Conservation (phyloP, 2,113 vertebrate genomes). For the Malurus alboscapulatus region DNA sequence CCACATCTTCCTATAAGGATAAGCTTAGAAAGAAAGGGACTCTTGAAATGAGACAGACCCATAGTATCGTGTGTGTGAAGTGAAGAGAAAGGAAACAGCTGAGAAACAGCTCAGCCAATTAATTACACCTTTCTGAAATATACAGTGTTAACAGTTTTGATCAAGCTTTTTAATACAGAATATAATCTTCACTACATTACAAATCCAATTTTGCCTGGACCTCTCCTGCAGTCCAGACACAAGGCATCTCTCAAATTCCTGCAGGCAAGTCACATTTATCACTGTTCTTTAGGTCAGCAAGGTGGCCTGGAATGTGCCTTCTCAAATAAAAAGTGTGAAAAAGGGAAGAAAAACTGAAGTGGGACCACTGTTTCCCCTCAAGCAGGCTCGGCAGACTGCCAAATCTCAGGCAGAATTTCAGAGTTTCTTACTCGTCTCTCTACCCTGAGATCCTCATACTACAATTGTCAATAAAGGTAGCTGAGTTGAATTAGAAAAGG, state of each 20-base stretch:
- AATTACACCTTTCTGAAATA: not conserved
- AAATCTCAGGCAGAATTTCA: not conserved
- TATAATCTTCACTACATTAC: not conserved
- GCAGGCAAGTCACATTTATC: not conserved
- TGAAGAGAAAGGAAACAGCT: not conserved
- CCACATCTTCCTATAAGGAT: not conserved
- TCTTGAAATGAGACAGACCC: not conserved
- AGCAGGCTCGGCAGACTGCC: not conserved
- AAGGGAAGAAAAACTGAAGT: not conserved
- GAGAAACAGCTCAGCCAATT: not conserved
- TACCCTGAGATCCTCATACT: not conserved
- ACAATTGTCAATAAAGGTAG: not conserved
- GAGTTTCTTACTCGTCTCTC: not conserved
- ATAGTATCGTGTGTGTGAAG: not conserved
- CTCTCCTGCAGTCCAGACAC: not conserved
- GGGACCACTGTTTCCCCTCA: not conserved
- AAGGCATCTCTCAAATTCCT: not conserved
- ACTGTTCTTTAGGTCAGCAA: not conserved
- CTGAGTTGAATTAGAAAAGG: not conserved
- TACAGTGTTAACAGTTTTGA: not conserved
- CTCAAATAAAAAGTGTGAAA: not conserved
- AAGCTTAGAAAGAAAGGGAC: not conserved
- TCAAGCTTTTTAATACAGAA: not conserved
- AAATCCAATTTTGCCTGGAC: not conserved
- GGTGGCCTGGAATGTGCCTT: not conserved